phyloP scores from a whole-genome alignment of 2,888 invertebrate genomes.

The Nephrotoma appendiculata region DNA sequence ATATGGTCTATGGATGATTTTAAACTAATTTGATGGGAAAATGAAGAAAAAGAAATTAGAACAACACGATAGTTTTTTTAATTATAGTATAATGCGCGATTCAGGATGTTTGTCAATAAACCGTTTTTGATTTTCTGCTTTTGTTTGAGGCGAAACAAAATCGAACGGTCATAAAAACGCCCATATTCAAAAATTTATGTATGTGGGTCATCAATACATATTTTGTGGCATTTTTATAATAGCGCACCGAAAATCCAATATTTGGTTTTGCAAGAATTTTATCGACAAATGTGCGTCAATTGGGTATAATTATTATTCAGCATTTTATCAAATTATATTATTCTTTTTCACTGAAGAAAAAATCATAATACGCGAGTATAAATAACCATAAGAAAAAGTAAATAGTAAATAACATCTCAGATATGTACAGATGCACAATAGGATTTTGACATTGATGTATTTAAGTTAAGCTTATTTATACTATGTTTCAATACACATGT shows the following conservation, averaged over 20 bases:
- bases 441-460: too few relatives aligned
- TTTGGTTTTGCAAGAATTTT: neutral
- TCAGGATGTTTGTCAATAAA: neutral
- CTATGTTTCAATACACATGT: too few relatives aligned
- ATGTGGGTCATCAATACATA: neutral
- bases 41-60: neutral
- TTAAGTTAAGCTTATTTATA: too few relatives aligned
- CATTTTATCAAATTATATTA: neutral
- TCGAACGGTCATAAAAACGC: neutral
- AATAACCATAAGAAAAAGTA: too few relatives aligned
- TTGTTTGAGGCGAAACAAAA: neutral
- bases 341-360: neutral
- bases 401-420: too few relatives aligned
- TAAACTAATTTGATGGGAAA: neutral
- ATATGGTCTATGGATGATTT: neutral
- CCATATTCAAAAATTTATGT: neutral
- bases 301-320: neutral
- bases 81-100: neutral
- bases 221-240: neutral
- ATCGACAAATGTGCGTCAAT: neutral
- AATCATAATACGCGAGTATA: neutral
- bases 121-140: neutral
- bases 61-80: neutral
- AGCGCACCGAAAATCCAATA: neutral
- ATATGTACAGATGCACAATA: too few relatives aligned